These are phyloP conservation scores for Lindbergichthys nudifrons DNA, from an alignment of 2,797 vertebrate species.

Conservation along the genomic window DNA sequence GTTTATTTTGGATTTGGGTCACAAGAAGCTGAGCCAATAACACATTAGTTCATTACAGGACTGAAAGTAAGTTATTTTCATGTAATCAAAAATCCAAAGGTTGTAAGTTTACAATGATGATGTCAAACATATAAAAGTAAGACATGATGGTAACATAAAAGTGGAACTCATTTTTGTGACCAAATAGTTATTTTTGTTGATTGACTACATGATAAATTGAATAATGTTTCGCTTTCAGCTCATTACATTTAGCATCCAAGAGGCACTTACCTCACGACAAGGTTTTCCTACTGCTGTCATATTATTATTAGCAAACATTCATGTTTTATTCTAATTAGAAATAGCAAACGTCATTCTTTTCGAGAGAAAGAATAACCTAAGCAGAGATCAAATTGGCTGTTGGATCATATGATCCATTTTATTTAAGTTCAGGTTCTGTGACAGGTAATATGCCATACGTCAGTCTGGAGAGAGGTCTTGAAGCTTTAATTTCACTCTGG, in stretches of 20 bases:
- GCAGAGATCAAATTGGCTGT: constrained; percentile 17
- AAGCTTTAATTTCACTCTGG: constrained; percentile 27
- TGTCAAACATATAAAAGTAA: neutral
- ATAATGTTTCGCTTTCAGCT: constrained; percentile 6
- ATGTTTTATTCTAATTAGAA: constrained; percentile 49
- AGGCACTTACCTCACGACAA: constrained; percentile 21
- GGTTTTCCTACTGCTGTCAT: constrained; percentile 16
- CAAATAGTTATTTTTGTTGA: neutral
- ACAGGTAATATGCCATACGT: constrained; percentile 22
- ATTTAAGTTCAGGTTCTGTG: constrained; percentile 14
- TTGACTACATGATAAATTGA: rapidly evolving
- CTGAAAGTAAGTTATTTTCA: neutral
- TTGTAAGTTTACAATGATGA: neutral
- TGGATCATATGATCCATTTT: constrained; percentile 28
- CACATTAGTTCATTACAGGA: constrained; percentile 49
- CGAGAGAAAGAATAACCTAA: neutral
- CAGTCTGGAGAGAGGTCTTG: constrained; percentile 13
- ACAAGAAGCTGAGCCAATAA: constrained; percentile 55
- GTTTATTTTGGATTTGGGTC: constrained; percentile 51
- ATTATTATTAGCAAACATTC: neutral
- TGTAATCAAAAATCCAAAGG: neutral
- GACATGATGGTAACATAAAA: neutral
- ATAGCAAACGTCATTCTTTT: constrained; percentile 38
- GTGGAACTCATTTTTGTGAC: neutral
- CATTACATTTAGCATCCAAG: constrained; percentile 16